Evolutionary conservation across 2,888 invertebrate genomes (phyloP).

Genomic region (Heliconius ismenius): DNA sequence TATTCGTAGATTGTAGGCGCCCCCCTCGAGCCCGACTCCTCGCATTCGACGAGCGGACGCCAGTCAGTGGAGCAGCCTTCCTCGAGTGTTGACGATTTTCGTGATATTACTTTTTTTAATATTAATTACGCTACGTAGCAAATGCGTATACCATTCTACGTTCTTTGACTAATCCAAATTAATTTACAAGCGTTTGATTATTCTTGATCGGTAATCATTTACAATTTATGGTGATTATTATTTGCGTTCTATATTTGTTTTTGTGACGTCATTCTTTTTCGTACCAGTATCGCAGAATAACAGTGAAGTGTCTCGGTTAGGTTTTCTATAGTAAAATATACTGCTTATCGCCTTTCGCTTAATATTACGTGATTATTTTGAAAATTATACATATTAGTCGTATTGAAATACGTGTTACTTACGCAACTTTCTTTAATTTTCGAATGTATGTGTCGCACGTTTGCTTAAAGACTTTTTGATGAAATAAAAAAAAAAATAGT

Average conservation of each 20-base stretch:
- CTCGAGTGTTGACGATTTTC: neutral
- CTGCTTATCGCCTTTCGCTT: neutral
- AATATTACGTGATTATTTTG: neutral
- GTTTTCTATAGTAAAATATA: neutral
- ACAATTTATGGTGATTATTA: neutral
- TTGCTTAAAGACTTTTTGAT: neutral
- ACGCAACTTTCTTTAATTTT: neutral
- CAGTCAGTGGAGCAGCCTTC: constrained; percentile 19
- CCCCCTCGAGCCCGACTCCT: constrained; percentile 16
- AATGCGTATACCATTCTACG: neutral
- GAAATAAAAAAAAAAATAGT: neutral
- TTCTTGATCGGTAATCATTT: constrained; percentile 4
- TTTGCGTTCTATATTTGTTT: constrained; percentile 20
- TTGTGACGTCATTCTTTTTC: constrained; percentile 16
- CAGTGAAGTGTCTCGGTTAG: constrained; percentile 18
- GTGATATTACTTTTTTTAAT: neutral
- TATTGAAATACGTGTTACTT: neutral
- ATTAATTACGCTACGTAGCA: neutral
- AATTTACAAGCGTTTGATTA: constrained; percentile 3
- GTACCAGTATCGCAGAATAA: constrained; percentile 6
- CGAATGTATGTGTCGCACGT: neutral
- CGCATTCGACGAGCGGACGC: constrained; percentile 31
- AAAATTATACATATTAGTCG: neutral
- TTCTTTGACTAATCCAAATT: neutral
- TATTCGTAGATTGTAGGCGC: constrained; percentile 31